phyloP scores from a whole-genome alignment of 2,113 vertebrate genomes.

The Benitochromis conjunctus region DNA sequence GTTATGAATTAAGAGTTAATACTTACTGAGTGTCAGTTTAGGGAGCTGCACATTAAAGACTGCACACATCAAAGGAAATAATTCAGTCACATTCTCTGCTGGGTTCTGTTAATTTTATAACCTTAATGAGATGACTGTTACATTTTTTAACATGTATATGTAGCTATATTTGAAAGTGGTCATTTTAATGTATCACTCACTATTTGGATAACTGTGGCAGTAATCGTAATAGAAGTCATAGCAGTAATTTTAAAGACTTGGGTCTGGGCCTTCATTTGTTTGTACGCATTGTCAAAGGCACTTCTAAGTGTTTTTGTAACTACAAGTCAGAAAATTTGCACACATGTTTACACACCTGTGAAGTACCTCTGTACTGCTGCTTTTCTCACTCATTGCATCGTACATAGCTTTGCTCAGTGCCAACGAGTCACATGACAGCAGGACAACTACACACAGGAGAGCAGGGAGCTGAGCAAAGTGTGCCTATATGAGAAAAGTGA shows the following conservation, averaged over 20 bases:
- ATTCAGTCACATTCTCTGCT: background rate
- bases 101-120: background rate
- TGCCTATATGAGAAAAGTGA: background rate
- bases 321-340: background rate
- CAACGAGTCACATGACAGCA: background rate
- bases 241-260: too few relatives aligned
- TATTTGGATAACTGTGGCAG: too few relatives aligned
- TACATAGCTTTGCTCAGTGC: background rate
- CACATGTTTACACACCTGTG: too few relatives aligned
- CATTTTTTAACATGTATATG: too few relatives aligned
- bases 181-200: too few relatives aligned
- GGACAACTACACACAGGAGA: background rate
- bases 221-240: too few relatives aligned
- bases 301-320: too few relatives aligned
- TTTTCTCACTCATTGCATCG: background rate
- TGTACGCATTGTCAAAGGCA: too few relatives aligned
- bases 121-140: background rate
- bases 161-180: too few relatives aligned
- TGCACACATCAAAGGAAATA: background rate
- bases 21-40: background rate
- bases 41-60: background rate
- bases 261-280: too few relatives aligned
- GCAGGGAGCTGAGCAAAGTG: background rate
- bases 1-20: background rate
- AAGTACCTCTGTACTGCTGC: too few relatives aligned